Evolutionary conservation across 2,113 vertebrate species (phyloP), one percentile per base, ranked within the genome.

Genomic region (Xenopus borealis): DNA sequence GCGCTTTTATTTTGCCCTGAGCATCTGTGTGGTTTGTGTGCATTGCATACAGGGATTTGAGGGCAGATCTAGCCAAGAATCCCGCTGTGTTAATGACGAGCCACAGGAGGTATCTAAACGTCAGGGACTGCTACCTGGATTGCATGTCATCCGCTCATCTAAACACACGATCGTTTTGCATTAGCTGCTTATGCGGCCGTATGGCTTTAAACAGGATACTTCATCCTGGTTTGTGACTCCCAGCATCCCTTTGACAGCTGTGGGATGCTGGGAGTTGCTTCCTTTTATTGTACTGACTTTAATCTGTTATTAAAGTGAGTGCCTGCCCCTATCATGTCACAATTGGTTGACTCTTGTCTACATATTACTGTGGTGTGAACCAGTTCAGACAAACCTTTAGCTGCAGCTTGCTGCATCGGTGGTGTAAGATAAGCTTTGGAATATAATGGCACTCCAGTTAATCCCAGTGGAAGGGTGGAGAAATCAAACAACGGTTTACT

Each of bases 121-220:
- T 50, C 47, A 50, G 47, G 47, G 47, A 50, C 47, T 50, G 47
- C 47, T 69, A 75, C 73, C 66, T 75, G 73, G 33, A n/a, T 19
- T 46, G 10, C 13, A n/a, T 68, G 64, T 17, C 47, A 52, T 50
- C 72, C 72, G 27, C 72, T 63, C 72, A n/a, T 72, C 12, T 44
- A 44, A 52, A 46, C 52, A 59, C 64, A 16, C 30, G 53, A 75
- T 75, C 55, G 62, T 75, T 50, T 23, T 67, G 65, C 64, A 75
- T 52, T 59, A 68, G 72, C 65, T 62, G 44, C 16, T 40, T 58
- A 19, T 62, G 40, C 47, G 11, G 47, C 72, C 65, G 68, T 75
- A 74, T 75, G 72, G 64, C 18, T 73, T 65, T 10, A 58, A 50
- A 52, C 19, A 53, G 53, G 33, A 66, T 50, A 2, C 13, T 71